A percentile compares a stretch with the other conserved stretches of the same genome.
Conservation (phyloP, 2,888 invertebrate species). For the Ormyrus nitidulus region DNA sequence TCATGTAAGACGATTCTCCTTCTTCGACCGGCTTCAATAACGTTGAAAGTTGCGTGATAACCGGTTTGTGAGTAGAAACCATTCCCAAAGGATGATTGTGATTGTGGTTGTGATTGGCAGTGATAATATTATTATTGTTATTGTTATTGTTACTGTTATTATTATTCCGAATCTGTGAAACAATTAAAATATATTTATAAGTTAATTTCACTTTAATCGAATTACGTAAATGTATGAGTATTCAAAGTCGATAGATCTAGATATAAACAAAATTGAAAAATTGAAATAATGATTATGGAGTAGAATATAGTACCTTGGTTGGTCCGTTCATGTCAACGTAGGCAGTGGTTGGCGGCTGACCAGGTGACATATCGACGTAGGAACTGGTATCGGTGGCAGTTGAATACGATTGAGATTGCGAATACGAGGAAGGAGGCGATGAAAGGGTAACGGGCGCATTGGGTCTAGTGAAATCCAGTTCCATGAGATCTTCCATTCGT, state of each 20-base stretch:
- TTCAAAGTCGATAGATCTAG: slow-evolving; percentile 14
- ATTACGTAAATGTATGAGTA: not conserved
- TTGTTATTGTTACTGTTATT: slow-evolving; percentile 68
- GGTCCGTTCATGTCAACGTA: slow-evolving; percentile 74
- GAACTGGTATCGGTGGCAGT: slow-evolving; percentile 75
- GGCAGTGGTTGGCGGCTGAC: slow-evolving; percentile 70
- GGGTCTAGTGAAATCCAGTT: slow-evolving; percentile 83
- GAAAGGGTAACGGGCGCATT: slow-evolving; percentile 67
- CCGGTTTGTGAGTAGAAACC: slow-evolving; percentile 68
- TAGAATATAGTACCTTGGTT: slow-evolving; percentile 65
- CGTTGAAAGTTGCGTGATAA: slow-evolving; percentile 63
- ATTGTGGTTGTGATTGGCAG: slow-evolving; percentile 74
- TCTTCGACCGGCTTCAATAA: slow-evolving; percentile 74
- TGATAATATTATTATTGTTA: slow-evolving; percentile 70
- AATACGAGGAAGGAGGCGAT: slow-evolving; percentile 68
- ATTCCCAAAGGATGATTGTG: slow-evolving; percentile 63
- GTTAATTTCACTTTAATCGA: not conserved
- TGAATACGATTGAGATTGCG: slow-evolving; percentile 70
- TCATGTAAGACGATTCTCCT: slow-evolving; percentile 72
- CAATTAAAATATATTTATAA: slow-evolving; percentile 4
- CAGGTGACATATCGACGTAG: slow-evolving; percentile 77
- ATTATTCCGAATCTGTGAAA: slow-evolving; percentile 70
- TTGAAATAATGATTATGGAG: no score
- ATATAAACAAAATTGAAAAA: slow-evolving; percentile 14
- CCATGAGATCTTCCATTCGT: slow-evolving; percentile 88